phyloP scores from a whole-genome alignment of 2,888 invertebrate species.

The Cryptus armator region DNA sequence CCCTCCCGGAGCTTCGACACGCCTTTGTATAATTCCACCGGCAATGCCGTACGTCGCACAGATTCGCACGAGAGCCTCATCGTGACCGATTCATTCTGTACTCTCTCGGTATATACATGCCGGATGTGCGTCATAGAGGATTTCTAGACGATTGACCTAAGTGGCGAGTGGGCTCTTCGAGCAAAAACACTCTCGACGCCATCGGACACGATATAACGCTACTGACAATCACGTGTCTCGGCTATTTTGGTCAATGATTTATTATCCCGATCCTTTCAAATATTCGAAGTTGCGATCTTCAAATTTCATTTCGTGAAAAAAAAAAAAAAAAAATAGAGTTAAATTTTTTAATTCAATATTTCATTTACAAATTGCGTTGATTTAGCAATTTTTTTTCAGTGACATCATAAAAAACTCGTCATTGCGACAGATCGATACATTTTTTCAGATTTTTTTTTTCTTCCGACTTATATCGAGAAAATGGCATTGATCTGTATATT shows the following conservation, averaged over 20 bases:
- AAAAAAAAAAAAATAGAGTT: too few species aligned
- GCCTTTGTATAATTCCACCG: conserved; percentile 68
- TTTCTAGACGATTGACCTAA: conserved; percentile 84
- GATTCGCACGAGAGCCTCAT: conserved; percentile 78
- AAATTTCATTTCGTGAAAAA: too few species aligned
- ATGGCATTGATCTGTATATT: too few species aligned
- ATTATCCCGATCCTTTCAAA: conserved; percentile 6
- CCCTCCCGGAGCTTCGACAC: conserved; percentile 59
- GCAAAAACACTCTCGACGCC: conserved; percentile 35
- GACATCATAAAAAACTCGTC: too few species aligned
- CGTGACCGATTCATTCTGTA: conserved; percentile 78
- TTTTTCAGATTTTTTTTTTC: not conserved
- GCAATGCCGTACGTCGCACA: conserved; percentile 66
- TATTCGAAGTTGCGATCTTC: not conserved
- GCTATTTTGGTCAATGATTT: conserved; percentile 31
- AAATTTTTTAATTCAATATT: not conserved
- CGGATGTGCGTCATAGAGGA: conserved; percentile 84
- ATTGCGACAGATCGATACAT: not conserved
- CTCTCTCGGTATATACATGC: conserved; percentile 55
- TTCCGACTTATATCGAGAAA: too few species aligned
- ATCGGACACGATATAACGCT: conserved; percentile 23
- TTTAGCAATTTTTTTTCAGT: too few species aligned
- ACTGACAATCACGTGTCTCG: conserved; percentile 50
- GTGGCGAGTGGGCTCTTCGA: conserved; percentile 52
- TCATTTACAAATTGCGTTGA: too few species aligned